Evolutionary conservation across 2,797 vertebrate species (phyloP), one percentile per base, ranked within the genome.

Genomic region (Psittacula echo): DNA sequence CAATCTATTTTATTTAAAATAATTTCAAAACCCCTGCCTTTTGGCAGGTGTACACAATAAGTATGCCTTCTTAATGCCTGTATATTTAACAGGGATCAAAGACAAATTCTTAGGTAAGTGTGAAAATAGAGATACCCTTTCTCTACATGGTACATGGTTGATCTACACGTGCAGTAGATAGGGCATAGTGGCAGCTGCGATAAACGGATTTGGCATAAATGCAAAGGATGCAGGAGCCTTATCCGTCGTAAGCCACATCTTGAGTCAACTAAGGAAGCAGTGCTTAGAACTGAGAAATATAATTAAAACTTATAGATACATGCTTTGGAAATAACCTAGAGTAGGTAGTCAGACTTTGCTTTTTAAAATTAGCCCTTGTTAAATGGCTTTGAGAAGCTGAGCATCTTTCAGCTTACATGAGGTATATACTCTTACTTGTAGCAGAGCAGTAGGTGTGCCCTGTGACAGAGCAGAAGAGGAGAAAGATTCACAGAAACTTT

Each of bases 121-220:
- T 60, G 58, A 37, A 60, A 37, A 60, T 37, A 37, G 34, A 60
- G 34, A 37, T 60, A 37, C 34, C 34, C 24, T 87, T 85, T 79
- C 18, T 73, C 15, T 50, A 4, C 2, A 0, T 41, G 27, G 10
- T 53, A 5, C 2, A 0, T 41, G 29, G 8, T 53, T 53, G 20
- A 27, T 62, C 5, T 67, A 1, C 70, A n/a, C 2, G 3, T 61
- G 5, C 9, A 2, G 79, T 76, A 30, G 19, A 5, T 54, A 30
- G 51, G 34, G 22, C 16, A 6, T 8, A 68, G 34, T 37, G 14
- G 15, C 27, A 80, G 24, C 8, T 85, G 21, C 13, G 30, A 2
- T 72, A 53, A 90, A 72, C 9, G 68, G 27, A 24, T 90, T 45
- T 48, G 26, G 16, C 48, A 11, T 65, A 15, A 48, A 44, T 7